Conservation (phyloP, 2,888 invertebrate genomes). For the Eudasyphora cyanicolor region DNA sequence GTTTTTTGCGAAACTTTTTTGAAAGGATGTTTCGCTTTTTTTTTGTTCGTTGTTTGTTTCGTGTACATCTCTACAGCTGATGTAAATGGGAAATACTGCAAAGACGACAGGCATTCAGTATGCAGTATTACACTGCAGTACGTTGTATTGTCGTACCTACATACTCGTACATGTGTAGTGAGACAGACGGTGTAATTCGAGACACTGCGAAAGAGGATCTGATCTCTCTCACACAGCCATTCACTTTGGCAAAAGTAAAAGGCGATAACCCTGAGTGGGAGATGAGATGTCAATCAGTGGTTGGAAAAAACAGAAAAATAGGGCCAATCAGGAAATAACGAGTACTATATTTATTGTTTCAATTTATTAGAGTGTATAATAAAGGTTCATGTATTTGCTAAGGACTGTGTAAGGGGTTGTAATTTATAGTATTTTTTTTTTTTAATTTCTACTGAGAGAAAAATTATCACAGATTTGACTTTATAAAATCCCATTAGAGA, state of each 20-base stretch:
- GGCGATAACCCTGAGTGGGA: conserved; percentile 59
- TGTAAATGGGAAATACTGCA: conserved; percentile 16
- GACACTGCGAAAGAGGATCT: neutral
- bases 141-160: neutral
- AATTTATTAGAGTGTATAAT: too few species aligned
- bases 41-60: too few species aligned
- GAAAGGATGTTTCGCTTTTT: conserved; percentile 53
- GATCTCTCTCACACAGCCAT: neutral
- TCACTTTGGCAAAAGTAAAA: conserved; percentile 64
- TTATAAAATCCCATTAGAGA: too few species aligned
- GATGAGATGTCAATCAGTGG: conserved; percentile 14
- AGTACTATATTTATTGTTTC: too few species aligned
- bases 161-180: conserved; percentile 54
- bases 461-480: too few species aligned
- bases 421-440: too few species aligned
- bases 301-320: too few species aligned
- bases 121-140: neutral
- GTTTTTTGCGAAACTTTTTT: conserved; percentile 29
- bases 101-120: neutral
- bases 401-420: too few species aligned
- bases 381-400: too few species aligned
- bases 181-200: neutral
- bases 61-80: conserved; percentile 13
- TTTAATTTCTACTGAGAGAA: too few species aligned
- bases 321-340: neutral